Conservation (phyloP, 2,797 vertebrate species). For the Peromyscus melanophrys region DNA sequence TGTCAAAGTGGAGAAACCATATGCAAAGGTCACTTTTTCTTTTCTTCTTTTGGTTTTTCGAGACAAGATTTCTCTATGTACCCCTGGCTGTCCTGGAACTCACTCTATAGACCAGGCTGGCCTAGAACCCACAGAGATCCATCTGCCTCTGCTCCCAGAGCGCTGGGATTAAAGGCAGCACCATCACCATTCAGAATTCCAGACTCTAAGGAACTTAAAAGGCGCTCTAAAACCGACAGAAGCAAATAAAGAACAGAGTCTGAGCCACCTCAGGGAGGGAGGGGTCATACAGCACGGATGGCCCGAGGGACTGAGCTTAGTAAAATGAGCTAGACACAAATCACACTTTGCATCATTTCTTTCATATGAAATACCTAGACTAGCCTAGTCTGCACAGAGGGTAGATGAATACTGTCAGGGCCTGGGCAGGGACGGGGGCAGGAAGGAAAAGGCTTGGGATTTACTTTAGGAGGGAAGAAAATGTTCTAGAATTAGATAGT, state of each 20-base stretch:
- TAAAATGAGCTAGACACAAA: neutral
- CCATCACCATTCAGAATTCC: neutral
- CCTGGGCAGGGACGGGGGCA: neutral
- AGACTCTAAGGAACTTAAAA: neutral
- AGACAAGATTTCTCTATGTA: neutral
- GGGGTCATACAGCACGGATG: neutral
- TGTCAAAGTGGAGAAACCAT: neutral
- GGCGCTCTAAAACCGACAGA: neutral
- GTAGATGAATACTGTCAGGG: neutral
- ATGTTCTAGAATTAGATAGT: neutral
- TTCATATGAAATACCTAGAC: neutral
- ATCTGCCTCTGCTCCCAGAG: neutral
- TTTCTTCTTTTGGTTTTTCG: neutral
- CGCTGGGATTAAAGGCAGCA: neutral
- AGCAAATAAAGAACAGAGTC: neutral
- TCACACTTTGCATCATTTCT: neutral
- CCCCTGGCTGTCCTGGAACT: neutral
- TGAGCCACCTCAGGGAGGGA: neutral
- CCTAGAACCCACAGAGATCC: neutral
- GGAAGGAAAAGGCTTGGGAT: neutral
- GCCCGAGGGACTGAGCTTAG: neutral
- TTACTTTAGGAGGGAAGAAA: neutral
- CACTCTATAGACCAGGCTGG: neutral
- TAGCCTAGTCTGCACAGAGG: neutral
- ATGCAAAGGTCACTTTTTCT: neutral